Evolutionary conservation across 2,888 invertebrate species (phyloP).

Genomic region (Agonopterix subpropinquella): DNA sequence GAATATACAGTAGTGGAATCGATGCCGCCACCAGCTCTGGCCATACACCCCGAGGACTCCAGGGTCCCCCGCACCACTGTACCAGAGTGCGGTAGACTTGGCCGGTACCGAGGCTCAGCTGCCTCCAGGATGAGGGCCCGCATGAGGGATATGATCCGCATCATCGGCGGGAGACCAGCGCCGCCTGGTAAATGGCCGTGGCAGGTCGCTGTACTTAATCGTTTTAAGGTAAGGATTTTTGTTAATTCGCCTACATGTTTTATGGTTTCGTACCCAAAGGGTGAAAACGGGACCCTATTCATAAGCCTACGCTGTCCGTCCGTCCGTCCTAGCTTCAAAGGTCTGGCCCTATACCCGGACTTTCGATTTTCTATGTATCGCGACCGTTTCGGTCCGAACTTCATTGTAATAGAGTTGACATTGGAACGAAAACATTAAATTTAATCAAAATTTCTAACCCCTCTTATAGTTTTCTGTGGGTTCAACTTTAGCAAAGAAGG

Average conservation of each 20-base stretch:
- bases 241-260: too few species aligned
- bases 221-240: slow-evolving; percentile 78
- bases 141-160: slow-evolving; percentile 80
- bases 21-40: slow-evolving; percentile 40
- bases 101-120: slow-evolving; percentile 41
- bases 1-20: slow-evolving; percentile 57
- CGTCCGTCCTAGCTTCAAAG: too few species aligned
- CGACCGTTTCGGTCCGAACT: too few species aligned
- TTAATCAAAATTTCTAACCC: too few species aligned
- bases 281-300: not conserved
- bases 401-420: too few species aligned
- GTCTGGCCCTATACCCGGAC: too few species aligned
- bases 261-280: too few species aligned
- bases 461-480: too few species aligned
- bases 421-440: too few species aligned
- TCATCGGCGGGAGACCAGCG: slow-evolving; percentile 90
- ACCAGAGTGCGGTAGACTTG: slow-evolving; percentile 49
- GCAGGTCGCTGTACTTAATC: slow-evolving; percentile 94
- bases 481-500: too few species aligned
- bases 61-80: slow-evolving; percentile 19
- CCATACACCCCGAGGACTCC: slow-evolving; percentile 48
- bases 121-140: slow-evolving; percentile 39
- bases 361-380: too few species aligned
- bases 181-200: slow-evolving; percentile 93
- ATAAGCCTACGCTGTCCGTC: not conserved